A percentile compares a stretch with the other conserved stretches of the same genome.
Conservation (phyloP, 2,113 vertebrate genomes). For the Promerops cafer region DNA sequence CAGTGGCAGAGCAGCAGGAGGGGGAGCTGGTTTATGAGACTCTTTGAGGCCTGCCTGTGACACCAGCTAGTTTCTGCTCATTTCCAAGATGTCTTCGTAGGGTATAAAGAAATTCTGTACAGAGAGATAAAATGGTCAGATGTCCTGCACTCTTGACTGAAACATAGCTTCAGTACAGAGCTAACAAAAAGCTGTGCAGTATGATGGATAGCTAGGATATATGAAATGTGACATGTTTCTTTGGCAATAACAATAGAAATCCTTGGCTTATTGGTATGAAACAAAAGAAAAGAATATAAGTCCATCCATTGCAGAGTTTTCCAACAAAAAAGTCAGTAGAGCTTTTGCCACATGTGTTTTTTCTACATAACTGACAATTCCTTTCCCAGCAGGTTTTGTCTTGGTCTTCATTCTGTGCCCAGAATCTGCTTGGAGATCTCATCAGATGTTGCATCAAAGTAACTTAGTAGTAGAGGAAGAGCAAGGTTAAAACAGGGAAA, state of each 20-base stretch:
- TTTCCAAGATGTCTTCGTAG: neutral
- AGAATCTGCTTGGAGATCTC: neutral
- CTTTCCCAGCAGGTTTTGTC: neutral
- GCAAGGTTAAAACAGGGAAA: neutral
- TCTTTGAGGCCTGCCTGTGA: neutral
- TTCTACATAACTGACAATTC: neutral
- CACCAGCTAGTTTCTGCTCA: neutral
- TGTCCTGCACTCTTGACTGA: fast-evolving
- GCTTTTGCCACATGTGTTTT: neutral
- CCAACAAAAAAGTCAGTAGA: neutral
- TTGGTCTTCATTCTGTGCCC: neutral
- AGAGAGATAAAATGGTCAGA: neutral
- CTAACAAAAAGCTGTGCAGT: neutral
- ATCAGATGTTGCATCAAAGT: neutral
- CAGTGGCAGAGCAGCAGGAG: neutral
- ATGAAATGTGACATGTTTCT: neutral
- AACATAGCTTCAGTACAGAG: neutral
- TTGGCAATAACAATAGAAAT: neutral
- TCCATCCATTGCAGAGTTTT: neutral
- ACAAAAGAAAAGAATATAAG: neutral
- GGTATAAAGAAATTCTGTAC: neutral
- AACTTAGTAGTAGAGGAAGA: neutral
- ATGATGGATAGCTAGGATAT: neutral
- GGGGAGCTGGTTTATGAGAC: neutral
- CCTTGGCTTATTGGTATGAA: neutral